A percentile compares a stretch with the other conserved stretches of the same genome.
phyloP scores from a whole-genome alignment of 2,797 vertebrate species.

The Acomys russatus region DNA sequence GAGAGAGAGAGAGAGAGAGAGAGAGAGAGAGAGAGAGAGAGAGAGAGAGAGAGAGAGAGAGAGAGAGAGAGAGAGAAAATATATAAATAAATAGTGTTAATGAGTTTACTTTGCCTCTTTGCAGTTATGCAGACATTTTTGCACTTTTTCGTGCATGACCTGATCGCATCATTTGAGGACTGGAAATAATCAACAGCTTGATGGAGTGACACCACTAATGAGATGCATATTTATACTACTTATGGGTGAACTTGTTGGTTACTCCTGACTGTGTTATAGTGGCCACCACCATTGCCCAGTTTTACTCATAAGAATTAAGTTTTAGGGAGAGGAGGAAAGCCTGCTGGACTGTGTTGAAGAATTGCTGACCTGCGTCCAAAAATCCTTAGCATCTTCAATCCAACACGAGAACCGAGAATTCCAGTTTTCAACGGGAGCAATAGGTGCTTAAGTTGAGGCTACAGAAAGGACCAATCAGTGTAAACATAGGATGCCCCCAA shows the following conservation, averaged over 20 bases:
- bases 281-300: background rate
- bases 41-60: too few species aligned
- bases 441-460: background rate
- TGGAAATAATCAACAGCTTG: slow-evolving; percentile 30
- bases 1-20: background rate
- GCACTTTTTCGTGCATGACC: slow-evolving; percentile 57
- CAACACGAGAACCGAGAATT: background rate
- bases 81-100: background rate
- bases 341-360: background rate
- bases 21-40: too few species aligned
- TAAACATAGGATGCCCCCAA: too few species aligned
- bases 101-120: slow-evolving; percentile 41
- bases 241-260: background rate
- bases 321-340: background rate
- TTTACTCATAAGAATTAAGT: background rate
- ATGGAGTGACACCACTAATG: background rate
- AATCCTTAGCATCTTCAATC: background rate
- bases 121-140: slow-evolving; percentile 30
- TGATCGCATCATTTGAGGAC: slow-evolving; percentile 40
- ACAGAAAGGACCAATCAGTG: background rate
- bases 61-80: too few species aligned
- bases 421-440: background rate
- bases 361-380: background rate
- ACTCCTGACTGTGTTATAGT: background rate
- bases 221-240: background rate